A percentile compares a stretch with the other conserved stretches of the same genome.
These are phyloP conservation scores for Amphiprion ocellaris DNA, from an alignment of 2,113 vertebrate genomes.

Conservation along the genomic window DNA sequence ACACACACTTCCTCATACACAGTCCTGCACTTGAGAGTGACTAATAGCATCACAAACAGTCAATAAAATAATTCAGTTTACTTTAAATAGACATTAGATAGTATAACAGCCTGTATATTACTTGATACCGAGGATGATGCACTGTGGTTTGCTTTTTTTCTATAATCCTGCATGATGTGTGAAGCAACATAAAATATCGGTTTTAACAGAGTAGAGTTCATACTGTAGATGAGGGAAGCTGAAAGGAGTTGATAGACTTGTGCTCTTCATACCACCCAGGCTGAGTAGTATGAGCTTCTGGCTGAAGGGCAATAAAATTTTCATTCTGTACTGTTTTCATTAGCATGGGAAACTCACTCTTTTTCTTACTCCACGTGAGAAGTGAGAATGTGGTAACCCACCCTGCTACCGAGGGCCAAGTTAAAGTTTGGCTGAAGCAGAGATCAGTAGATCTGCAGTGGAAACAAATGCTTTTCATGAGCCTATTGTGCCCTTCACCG, in stretches of 20 bases:
- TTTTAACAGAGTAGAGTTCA: not conserved
- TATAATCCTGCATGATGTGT: not conserved
- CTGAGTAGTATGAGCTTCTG: not conserved
- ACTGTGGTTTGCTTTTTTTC: slow-evolving; percentile 2
- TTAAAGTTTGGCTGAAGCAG: slow-evolving; percentile 20
- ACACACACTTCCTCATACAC: slow-evolving; percentile 11
- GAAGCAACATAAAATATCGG: not conserved
- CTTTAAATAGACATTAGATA: slow-evolving; percentile 46
- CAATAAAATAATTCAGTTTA: slow-evolving; percentile 37
- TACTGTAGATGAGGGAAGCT: slow-evolving; percentile 5
- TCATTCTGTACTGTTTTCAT: slow-evolving; percentile 46
- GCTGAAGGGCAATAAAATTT: slow-evolving; percentile 20
- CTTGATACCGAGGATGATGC: not conserved
- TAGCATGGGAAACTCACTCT: slow-evolving; percentile 34
- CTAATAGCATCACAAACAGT: slow-evolving; percentile 49
- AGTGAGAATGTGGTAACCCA: slow-evolving; percentile 37
- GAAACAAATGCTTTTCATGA: slow-evolving; percentile 30
- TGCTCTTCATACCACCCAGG: slow-evolving; percentile 26
- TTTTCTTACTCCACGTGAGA: slow-evolving; percentile 23
- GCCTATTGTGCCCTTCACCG: not conserved
- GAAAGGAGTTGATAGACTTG: slow-evolving; percentile 8
- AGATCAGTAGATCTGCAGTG: slow-evolving; percentile 2
- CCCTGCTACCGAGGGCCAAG: not conserved
- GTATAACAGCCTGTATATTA: slow-evolving; percentile 19
- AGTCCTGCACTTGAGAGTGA: slow-evolving; percentile 31